phyloP scores from a whole-genome alignment of 1,140 invertebrate genomes.

The Chionoecetes opilio region DNA sequence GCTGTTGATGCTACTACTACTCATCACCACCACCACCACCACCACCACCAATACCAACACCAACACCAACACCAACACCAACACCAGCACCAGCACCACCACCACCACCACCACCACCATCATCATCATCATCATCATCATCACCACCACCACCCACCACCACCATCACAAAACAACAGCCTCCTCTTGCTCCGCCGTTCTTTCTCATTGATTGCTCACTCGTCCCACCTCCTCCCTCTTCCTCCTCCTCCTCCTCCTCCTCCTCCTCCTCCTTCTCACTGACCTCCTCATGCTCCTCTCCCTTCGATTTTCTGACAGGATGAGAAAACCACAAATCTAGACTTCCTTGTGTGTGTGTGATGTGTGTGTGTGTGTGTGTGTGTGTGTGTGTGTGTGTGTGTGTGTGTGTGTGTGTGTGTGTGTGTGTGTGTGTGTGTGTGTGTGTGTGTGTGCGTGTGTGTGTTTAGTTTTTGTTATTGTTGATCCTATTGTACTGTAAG shows the following conservation, averaged over 20 bases:
- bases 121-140: no score
- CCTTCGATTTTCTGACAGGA: background rate
- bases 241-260: constrained; percentile 4
- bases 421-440: no score
- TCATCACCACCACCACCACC: background rate
- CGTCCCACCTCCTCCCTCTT: background rate
- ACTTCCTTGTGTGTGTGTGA: no score
- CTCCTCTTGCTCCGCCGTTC: no score
- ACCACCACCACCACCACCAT: no score
- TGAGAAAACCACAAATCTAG: background rate
- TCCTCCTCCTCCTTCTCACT: constrained; percentile 10
- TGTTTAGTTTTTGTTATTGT: background rate
- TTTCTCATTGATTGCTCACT: no score
- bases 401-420: no score
- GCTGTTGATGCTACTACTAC: background rate
- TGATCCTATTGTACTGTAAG: background rate
- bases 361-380: no score
- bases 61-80: constrained; percentile 27
- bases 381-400: no score
- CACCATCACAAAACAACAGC: background rate
- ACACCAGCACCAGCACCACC: background rate
- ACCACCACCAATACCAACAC: background rate
- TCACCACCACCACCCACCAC: no score
- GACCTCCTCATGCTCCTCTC: no score
- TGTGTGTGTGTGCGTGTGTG: no score